These are phyloP conservation scores for Toxonevra muliebris DNA, from an alignment of 2,888 invertebrate genomes.

Conservation along the genomic window DNA sequence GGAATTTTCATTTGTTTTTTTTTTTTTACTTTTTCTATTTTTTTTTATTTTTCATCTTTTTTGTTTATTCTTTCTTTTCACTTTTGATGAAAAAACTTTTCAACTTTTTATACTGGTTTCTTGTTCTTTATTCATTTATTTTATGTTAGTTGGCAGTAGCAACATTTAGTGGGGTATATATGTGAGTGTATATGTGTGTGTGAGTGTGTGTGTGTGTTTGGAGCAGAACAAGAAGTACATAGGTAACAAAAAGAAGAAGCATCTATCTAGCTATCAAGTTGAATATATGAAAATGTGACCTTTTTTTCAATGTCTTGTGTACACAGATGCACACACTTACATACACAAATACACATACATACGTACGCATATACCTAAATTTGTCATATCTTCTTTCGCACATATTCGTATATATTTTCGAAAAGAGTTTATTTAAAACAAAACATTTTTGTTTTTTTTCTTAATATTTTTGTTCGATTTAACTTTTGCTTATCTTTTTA, in stretches of 20 bases:
- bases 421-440: no score
- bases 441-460: no score
- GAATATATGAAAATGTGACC: not conserved
- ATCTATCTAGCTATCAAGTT: no score
- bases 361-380: not conserved
- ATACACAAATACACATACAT: not conserved
- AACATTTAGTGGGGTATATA: not conserved
- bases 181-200: no score
- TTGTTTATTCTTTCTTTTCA: constrained; percentile 4
- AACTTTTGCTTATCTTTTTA: no score
- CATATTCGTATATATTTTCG: no score
- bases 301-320: not conserved
- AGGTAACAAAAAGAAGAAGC: not conserved
- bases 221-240: not conserved
- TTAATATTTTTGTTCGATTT: no score
- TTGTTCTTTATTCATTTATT: no score
- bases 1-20: not conserved
- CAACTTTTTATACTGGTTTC: no score
- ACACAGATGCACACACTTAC: not conserved
- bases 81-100: not conserved
- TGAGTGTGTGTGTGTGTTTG: no score
- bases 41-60: not conserved
- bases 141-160: no score
- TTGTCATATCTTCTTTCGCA: not conserved
- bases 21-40: not conserved